These are phyloP conservation scores for Bubalus kerabau DNA, from an alignment of 2,113 vertebrate genomes.

Conservation along the genomic window DNA sequence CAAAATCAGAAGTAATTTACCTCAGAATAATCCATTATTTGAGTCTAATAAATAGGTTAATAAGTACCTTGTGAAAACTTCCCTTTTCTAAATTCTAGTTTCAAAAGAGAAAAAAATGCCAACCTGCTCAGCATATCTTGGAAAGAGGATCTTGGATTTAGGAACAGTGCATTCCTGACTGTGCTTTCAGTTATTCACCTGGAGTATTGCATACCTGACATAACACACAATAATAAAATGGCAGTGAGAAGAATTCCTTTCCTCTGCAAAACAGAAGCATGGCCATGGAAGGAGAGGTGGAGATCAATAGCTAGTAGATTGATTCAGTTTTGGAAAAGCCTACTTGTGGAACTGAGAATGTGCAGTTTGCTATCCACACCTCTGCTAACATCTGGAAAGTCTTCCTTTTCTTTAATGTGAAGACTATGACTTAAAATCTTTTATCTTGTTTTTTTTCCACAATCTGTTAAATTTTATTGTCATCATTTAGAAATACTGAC, in stretches of 20 bases:
- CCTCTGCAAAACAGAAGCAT: neutral
- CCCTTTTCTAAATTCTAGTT: neutral
- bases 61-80: neutral
- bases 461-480: neutral
- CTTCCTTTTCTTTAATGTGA: neutral
- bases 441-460: neutral
- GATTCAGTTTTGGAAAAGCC: neutral
- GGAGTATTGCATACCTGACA: rapidly evolving
- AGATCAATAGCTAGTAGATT: neutral
- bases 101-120: neutral
- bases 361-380: neutral
- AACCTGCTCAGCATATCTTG: neutral
- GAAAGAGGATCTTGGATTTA: neutral
- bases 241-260: rapidly evolving
- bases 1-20: neutral
- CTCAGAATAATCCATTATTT: neutral
- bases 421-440: neutral
- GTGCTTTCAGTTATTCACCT: neutral
- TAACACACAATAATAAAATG: neutral
- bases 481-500: neutral
- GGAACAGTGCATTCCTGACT: neutral
- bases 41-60: neutral
- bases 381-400: neutral
- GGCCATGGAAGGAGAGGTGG: neutral
- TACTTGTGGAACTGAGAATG: neutral